These are phyloP conservation scores for Drosophila subsilvestris DNA, from an alignment of 2,888 invertebrate genomes.

Conservation along the genomic window DNA sequence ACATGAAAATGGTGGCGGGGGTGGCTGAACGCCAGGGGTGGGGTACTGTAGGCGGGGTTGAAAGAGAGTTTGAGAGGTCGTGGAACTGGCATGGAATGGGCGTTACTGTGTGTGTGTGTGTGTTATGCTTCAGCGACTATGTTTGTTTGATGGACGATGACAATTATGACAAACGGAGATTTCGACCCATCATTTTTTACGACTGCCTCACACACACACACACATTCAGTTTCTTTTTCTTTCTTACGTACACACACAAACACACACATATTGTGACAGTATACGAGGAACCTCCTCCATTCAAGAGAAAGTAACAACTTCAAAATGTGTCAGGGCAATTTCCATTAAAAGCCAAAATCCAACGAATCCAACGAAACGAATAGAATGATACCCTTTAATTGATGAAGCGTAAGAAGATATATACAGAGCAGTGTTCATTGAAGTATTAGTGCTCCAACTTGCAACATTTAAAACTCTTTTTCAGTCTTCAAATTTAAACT, in stretches of 20 bases:
- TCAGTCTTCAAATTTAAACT: too few relatives aligned
- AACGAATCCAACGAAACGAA: conserved; percentile 3
- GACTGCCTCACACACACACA: conserved; percentile 16
- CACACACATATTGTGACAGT: conserved; percentile 2
- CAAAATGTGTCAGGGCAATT: conserved; percentile 51
- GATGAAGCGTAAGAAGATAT: too few relatives aligned
- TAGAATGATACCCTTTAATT: not conserved
- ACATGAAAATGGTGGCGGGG: conserved; percentile 13
- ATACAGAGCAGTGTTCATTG: too few relatives aligned
- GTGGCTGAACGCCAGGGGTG: not conserved
- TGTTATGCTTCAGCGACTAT: not conserved
- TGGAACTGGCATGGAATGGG: not conserved
- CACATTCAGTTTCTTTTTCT: not conserved
- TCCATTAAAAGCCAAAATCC: conserved; percentile 39
- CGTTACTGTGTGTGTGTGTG: conserved; percentile 1
- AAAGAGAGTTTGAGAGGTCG: not conserved
- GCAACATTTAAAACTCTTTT: too few relatives aligned
- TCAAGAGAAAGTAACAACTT: conserved; percentile 55
- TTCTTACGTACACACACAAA: conserved; percentile 1
- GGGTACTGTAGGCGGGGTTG: too few relatives aligned
- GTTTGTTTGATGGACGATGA: conserved; percentile 46
- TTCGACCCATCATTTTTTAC: conserved; percentile 29
- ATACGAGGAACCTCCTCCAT: conserved; percentile 9
- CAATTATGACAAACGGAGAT: conserved; percentile 72
- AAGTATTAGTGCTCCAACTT: too few relatives aligned